Conservation (phyloP, 1,140 invertebrate genomes). For the Belonocnema kinseyi region DNA sequence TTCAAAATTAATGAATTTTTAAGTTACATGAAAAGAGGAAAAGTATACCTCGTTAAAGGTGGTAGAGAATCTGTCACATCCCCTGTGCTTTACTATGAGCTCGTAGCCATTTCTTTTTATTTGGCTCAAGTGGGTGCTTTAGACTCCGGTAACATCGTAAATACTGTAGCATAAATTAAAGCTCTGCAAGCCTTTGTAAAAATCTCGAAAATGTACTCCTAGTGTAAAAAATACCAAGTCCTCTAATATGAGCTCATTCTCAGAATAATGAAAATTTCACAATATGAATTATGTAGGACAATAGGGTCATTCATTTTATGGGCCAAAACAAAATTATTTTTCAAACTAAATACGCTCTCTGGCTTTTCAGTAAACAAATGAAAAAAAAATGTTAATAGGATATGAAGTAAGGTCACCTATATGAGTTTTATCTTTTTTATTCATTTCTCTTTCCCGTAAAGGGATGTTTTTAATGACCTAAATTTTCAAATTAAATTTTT, state of each 20-base stretch:
- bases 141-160: constrained; percentile 39
- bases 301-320: too few species aligned
- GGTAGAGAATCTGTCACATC: background rate
- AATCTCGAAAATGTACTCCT: background rate
- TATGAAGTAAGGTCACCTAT: too few species aligned
- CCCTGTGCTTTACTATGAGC: background rate
- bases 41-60: background rate
- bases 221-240: constrained; percentile 4
- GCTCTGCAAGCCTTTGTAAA: constrained; percentile 40
- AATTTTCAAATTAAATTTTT: too few species aligned
- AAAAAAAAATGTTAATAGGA: too few species aligned
- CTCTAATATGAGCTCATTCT: background rate
- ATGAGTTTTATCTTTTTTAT: too few species aligned
- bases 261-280: background rate
- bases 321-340: too few species aligned
- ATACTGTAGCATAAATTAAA: constrained; percentile 45
- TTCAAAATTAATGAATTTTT: background rate
- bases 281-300: too few species aligned
- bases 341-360: too few species aligned
- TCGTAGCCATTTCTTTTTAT: constrained; percentile 41
- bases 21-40: background rate
- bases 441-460: too few species aligned
- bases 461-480: too few species aligned
- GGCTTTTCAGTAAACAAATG: too few species aligned
- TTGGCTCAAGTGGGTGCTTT: constrained; percentile 45